Evolutionary conservation across 1,140 invertebrate genomes (phyloP).

Genomic region (Camponotus pennsylvanicus): DNA sequence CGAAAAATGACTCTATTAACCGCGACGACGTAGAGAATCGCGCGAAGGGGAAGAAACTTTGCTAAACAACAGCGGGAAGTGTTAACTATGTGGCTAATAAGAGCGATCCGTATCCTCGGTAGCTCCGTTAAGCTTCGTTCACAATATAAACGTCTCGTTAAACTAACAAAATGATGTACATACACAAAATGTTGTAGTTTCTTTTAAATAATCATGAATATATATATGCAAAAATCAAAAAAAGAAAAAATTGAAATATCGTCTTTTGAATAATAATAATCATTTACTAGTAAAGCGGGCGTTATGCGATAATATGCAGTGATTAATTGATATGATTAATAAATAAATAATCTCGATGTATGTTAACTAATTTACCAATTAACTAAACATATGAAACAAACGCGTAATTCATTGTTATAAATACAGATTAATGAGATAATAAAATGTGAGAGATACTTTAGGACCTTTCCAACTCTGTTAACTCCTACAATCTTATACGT

Average conservation of each 20-base stretch:
- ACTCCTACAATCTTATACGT: conserved; percentile 1
- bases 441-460: conserved; percentile 44
- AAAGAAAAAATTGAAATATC: not conserved
- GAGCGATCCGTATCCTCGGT: conserved; percentile 82
- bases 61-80: conserved; percentile 79
- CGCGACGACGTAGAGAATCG: conserved; percentile 74
- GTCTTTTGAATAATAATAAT: not conserved
- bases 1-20: conserved; percentile 87
- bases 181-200: not conserved
- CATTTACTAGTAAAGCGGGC: not conserved
- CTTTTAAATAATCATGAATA: not conserved
- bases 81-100: conserved; percentile 84
- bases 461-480: not conserved
- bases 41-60: conserved; percentile 80
- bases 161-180: not conserved
- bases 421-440: conserved; percentile 3
- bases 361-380: not conserved
- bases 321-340: not conserved
- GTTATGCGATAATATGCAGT: not conserved
- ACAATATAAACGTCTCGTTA: conserved; percentile 13
- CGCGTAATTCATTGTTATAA: not conserved
- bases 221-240: not conserved
- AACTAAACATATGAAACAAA: not conserved
- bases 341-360: not conserved
- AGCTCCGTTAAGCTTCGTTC: conserved; percentile 51